phyloP scores from a whole-genome alignment of 2,113 vertebrate genomes.

The Hydropotes inermis region DNA sequence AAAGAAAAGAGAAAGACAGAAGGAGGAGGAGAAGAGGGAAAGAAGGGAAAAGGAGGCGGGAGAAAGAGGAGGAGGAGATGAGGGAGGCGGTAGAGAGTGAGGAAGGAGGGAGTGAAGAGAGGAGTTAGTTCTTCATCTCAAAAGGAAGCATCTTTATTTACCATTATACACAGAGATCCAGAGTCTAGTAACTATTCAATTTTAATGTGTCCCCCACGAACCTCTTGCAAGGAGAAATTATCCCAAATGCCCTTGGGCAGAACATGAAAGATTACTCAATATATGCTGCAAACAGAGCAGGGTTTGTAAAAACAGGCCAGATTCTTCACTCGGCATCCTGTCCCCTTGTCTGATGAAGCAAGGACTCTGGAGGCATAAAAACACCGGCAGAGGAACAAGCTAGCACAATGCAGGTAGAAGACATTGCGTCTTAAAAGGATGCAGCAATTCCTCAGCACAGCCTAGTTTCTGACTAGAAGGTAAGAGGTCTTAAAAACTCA shows the following conservation, averaged over 20 bases:
- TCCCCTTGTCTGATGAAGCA: background rate
- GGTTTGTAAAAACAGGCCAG: background rate
- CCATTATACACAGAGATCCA: background rate
- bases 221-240: background rate
- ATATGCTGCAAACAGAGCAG: background rate
- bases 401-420: rapidly evolving
- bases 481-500: background rate
- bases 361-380: background rate
- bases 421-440: background rate
- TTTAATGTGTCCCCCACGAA: background rate
- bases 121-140: background rate
- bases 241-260: background rate
- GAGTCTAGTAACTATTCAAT: background rate
- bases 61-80: rapidly evolving
- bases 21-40: background rate
- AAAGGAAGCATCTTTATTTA: background rate
- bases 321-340: background rate
- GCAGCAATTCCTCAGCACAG: background rate
- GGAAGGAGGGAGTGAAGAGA: background rate
- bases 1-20: background rate
- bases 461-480: background rate
- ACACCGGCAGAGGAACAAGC: background rate
- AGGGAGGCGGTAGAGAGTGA: rapidly evolving
- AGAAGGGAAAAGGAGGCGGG: rapidly evolving
- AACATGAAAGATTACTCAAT: background rate